Evolutionary conservation across 2,113 vertebrate genomes (phyloP).

Genomic region (Talpa occidentalis): DNA sequence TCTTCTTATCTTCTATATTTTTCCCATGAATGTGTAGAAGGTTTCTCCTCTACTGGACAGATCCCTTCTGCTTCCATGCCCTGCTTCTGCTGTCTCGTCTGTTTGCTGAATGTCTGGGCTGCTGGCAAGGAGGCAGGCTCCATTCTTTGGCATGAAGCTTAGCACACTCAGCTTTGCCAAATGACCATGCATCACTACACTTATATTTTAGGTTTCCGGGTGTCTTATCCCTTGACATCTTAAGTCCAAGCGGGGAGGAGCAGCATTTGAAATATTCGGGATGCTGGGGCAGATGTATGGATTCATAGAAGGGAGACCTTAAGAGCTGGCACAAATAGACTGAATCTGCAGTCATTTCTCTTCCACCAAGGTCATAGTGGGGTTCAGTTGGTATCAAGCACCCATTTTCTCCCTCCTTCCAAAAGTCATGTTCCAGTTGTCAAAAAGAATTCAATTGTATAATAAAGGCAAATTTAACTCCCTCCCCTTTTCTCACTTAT

Average conservation of each 20-base stretch:
- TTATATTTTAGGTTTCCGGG: background rate
- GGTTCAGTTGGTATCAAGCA: background rate
- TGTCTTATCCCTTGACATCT: constrained; percentile 61
- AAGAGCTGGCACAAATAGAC: background rate
- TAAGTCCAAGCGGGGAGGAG: constrained; percentile 2
- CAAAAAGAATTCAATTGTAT: background rate
- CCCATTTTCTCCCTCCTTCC: background rate
- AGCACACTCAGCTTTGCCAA: constrained; percentile 35
- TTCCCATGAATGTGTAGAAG: background rate
- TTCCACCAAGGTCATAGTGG: constrained; percentile 28
- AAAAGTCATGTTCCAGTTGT: constrained; percentile 32
- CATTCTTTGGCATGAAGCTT: constrained; percentile 51
- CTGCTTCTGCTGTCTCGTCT: constrained; percentile 64
- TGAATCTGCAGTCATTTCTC: constrained; percentile 25
- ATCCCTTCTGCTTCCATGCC: constrained; percentile 79
- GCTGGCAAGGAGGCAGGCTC: constrained; percentile 65
- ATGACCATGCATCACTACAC: constrained; percentile 63
- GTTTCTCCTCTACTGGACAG: constrained; percentile 61
- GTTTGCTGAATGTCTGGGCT: constrained; percentile 71
- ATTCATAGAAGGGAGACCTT: constrained; percentile 27
- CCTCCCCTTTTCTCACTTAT: background rate
- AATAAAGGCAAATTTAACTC: background rate
- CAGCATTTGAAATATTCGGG: background rate
- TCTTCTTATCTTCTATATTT: background rate
- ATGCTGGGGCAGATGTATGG: background rate